phyloP scores from a whole-genome alignment of 2,113 vertebrate genomes.

The Oryzias woworae region DNA sequence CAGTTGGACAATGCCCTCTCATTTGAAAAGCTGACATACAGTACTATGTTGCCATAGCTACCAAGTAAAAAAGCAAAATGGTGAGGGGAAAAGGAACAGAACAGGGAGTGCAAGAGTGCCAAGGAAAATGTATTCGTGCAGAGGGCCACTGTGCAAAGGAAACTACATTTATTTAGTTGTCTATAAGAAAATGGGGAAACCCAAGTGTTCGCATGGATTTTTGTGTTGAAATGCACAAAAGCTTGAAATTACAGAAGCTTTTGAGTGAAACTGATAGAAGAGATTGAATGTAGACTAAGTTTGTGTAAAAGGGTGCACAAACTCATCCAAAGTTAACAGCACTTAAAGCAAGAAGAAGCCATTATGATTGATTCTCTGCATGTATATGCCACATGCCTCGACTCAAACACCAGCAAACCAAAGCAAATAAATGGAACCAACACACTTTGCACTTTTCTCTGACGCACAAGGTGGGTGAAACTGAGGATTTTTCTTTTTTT shows the following conservation, averaged over 20 bases:
- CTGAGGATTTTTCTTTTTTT: constrained; percentile 51
- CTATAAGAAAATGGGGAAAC: constrained; percentile 24
- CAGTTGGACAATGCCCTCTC: constrained; percentile 56
- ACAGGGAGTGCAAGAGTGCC: constrained; percentile 32
- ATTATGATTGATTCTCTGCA: constrained; percentile 3
- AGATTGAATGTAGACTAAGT: constrained; percentile 35
- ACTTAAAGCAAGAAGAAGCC: constrained; percentile 9
- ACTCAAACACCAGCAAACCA: constrained; percentile 27
- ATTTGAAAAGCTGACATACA: constrained; percentile 64
- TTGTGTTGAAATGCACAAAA: neutral
- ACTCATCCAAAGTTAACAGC: constrained; percentile 26
- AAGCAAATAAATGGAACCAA: neutral
- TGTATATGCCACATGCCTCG: neutral
- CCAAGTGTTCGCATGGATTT: neutral
- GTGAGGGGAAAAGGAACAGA: constrained; percentile 33
- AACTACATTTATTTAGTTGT: constrained; percentile 55
- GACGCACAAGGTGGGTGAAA: constrained; percentile 37
- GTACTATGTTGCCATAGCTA: constrained; percentile 72
- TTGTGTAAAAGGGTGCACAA: constrained; percentile 14
- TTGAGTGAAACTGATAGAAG: constrained; percentile 46
- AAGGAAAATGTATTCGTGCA: constrained; percentile 69
- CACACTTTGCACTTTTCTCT: constrained; percentile 33
- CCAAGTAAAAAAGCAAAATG: constrained; percentile 48
- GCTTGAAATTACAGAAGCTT: constrained; percentile 30
- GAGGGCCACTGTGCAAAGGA: constrained; percentile 56